These are phyloP conservation scores for Philaethria dido DNA, from an alignment of 2,888 invertebrate genomes.

Conservation along the genomic window DNA sequence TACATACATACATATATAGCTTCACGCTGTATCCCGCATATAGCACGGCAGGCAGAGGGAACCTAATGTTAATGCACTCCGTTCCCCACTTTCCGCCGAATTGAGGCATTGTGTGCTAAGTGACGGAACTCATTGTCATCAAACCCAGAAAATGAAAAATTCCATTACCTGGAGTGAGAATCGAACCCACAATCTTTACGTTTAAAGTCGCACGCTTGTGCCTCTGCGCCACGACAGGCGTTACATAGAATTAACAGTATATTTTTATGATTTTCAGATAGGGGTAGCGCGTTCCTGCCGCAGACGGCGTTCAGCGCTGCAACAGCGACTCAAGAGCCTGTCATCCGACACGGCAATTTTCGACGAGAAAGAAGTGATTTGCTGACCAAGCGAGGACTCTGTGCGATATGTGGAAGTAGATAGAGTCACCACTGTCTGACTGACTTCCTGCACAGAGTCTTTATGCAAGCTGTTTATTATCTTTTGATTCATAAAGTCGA, in stretches of 20 bases:
- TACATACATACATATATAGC: too few relatives aligned
- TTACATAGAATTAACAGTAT: not conserved
- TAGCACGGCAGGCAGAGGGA: too few relatives aligned
- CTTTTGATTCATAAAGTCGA: conserved; percentile 16
- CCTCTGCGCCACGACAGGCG: too few relatives aligned
- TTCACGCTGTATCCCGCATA: too few relatives aligned
- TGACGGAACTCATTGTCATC: too few relatives aligned
- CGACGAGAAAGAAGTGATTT: conserved; percentile 94
- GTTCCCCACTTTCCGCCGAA: too few relatives aligned
- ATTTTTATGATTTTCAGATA: conserved; percentile 59
- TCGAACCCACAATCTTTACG: too few relatives aligned
- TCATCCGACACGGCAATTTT: conserved; percentile 93
- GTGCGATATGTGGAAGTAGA: conserved; percentile 96
- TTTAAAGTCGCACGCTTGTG: too few relatives aligned
- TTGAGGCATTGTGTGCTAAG: too few relatives aligned
- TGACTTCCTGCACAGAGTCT: conserved; percentile 72
- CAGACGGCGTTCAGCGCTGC: conserved; percentile 89
- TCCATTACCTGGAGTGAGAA: too few relatives aligned
- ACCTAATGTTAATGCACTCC: too few relatives aligned
- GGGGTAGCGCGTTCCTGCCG: conserved; percentile 83
- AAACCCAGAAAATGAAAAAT: too few relatives aligned
- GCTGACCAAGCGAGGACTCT: conserved; percentile 98
- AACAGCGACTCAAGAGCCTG: conserved; percentile 91
- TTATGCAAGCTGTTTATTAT: conserved; percentile 40
- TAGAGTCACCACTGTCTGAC: conserved; percentile 95